A percentile compares a stretch with the other conserved stretches of the same genome.
Evolutionary conservation across 2,888 invertebrate species (phyloP).

Genomic region (Drosophila pseudotakahashii): DNA sequence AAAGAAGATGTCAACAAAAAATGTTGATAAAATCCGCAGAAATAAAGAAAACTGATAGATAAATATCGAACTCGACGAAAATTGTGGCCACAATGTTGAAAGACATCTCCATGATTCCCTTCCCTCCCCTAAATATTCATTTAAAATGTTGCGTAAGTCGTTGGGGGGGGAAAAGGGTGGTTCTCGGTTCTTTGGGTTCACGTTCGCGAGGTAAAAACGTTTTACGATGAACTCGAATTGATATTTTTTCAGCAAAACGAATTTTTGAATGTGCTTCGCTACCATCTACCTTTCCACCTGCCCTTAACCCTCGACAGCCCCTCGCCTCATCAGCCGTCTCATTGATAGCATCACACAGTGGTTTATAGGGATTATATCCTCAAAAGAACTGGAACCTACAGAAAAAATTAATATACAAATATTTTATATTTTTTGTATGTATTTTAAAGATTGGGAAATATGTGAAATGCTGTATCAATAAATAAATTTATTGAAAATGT

Average conservation of each 20-base stretch:
- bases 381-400: no score
- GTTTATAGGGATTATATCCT: not conserved
- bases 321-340: conserved; percentile 44
- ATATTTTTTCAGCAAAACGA: conserved; percentile 62
- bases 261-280: conserved; percentile 51
- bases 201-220: conserved; percentile 60
- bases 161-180: conserved; percentile 5
- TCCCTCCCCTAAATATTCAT: conserved; percentile 27
- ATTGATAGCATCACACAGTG: conserved; percentile 41
- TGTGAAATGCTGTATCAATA: no score
- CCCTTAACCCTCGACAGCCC: conserved; percentile 1
- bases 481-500: no score
- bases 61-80: conserved; percentile 6
- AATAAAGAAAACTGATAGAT: conserved; percentile 1
- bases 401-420: no score
- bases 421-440: no score
- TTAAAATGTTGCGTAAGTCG: conserved; percentile 13
- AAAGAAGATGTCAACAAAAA: not conserved
- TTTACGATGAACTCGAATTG: conserved; percentile 69
- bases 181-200: conserved; percentile 43
- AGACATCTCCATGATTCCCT: conserved; percentile 11
- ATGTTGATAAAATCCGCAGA: not conserved
- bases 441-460: no score
- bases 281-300: conserved; percentile 12
- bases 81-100: conserved; percentile 22